phyloP scores from a whole-genome alignment of 2,797 vertebrate genomes.

The Chelonia mydas region DNA sequence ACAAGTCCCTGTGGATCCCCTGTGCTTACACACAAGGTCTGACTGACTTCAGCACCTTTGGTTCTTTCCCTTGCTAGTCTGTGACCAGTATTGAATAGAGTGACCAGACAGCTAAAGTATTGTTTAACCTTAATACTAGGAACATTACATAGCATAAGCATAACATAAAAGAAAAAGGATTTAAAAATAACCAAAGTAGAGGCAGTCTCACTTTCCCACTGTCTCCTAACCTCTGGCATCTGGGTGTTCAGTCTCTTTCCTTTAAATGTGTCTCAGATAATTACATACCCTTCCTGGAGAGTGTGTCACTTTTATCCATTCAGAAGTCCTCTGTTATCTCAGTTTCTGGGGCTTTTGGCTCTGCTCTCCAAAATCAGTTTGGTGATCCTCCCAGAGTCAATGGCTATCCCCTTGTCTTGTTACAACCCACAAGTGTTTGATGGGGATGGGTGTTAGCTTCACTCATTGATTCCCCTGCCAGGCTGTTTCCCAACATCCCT shows the following conservation, averaged over 20 bases:
- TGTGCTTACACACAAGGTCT: not conserved
- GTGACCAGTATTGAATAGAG: not conserved
- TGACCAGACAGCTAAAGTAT: not conserved
- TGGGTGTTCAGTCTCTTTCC: not conserved
- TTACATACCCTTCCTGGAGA: not conserved
- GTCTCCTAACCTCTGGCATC: not conserved
- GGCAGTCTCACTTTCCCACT: not conserved
- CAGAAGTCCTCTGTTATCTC: not conserved
- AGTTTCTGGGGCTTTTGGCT: not conserved
- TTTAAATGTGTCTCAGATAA: not conserved
- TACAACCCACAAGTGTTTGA: not conserved
- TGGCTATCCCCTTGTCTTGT: not conserved
- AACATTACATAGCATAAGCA: not conserved
- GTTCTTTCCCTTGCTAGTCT: not conserved
- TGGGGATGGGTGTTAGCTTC: not conserved
- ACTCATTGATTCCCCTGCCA: not conserved
- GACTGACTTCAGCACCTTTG: not conserved
- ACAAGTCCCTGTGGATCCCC: not conserved
- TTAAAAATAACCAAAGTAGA: not conserved
- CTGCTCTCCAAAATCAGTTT: not conserved
- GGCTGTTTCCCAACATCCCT: constrained; percentile 7
- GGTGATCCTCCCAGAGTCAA: not conserved
- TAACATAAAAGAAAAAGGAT: not conserved
- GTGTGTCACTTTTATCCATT: not conserved
- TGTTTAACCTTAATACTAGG: rapidly evolving